Base-by-base conservation (phyloP, 2,888 invertebrate species). In the Halocaridina rubra region DNA sequence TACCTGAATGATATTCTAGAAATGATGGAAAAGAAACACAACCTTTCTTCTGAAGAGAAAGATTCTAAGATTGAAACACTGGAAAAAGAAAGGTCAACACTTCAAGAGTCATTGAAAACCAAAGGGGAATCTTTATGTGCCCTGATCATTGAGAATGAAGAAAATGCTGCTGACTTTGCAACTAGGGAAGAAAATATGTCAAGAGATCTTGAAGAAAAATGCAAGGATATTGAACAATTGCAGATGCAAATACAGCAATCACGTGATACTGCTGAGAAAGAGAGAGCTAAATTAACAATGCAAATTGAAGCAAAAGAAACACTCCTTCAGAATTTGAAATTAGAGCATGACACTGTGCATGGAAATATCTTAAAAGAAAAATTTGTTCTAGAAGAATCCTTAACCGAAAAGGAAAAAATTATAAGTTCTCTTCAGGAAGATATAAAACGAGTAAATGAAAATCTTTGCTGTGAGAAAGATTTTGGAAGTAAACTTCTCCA, bases 281-380 rank as follows among this genome's bases (percentile, higher is more conserved):
- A 74, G 27, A 74, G 16, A 16, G 27, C 2, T 24, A 24, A 10
- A 10, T 10, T 74, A 16, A 1, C 24, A 24, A 46, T 27, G 33
- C 39, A 74, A 46, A 74, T 74, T 74, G 24, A 74, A 22, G 27
- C 72, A 74, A 74, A 33, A 46, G 46, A 74, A 74, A 24, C n/a
- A 24, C 4, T 19, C 2, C 2, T 72, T 3, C 8, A 33, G 22
- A 22, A 46, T 7, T 22, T 74, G 30, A 74, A 32, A 24, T n/a
- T 27, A 46, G 46, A 46, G 24, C 46, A 46, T 46, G 19, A 39
- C 22, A 10, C 19, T 24, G 30, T 46, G 5, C 33, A 24, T 4
- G 46, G 46, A 13, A 27, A 10, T 3, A 27, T 13, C 24, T 10
- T 19, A 22, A 22, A 46, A 10, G 33, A 74, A 74, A 74, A 46